Conservation (phyloP, 1,140 invertebrate genomes). For the Trichoplusia ni region DNA sequence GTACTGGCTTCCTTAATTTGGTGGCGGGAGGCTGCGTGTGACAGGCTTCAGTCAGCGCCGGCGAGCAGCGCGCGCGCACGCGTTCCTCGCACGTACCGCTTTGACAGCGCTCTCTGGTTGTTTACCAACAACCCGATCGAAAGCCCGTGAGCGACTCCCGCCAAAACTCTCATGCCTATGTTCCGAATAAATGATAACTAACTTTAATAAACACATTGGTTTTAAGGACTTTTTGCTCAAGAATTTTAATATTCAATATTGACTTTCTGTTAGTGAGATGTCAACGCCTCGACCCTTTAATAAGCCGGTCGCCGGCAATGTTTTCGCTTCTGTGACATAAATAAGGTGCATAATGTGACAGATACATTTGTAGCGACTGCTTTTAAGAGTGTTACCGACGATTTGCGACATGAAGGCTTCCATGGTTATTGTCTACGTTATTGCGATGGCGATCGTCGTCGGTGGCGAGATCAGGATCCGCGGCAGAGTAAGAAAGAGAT, state of each 20-base stretch:
- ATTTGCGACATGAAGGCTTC: conserved; percentile 68
- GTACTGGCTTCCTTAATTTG: conserved; percentile 50
- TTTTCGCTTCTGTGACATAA: conserved; percentile 66
- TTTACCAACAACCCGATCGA: conserved; percentile 63
- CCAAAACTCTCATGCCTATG: conserved; percentile 30
- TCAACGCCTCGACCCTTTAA: conserved; percentile 65
- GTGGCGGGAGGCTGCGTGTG: conserved; percentile 58
- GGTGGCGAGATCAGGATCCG: conserved; percentile 69
- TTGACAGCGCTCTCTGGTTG: conserved; percentile 42
- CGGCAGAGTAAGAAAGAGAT: conserved; percentile 74
- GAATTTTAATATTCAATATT: conserved; percentile 63
- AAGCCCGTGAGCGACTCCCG: conserved; percentile 40
- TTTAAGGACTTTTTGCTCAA: too few relatives aligned
- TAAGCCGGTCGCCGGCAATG: conserved; percentile 60
- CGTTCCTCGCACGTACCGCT: conserved; percentile 43
- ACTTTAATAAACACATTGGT: conserved; percentile 37
- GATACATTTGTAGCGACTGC: conserved; percentile 63
- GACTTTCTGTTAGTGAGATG: conserved; percentile 73
- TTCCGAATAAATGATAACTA: conserved; percentile 45
- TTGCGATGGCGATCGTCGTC: conserved; percentile 62
- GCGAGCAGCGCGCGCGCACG: conserved; percentile 73
- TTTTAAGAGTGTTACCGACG: conserved; percentile 61
- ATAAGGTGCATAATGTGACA: conserved; percentile 77
- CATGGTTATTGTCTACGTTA: conserved; percentile 71
- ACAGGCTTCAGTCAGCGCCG: conserved; percentile 73